These are phyloP conservation scores for Saiga tatarica DNA, from an alignment of 2,113 vertebrate genomes.

Conservation along the genomic window DNA sequence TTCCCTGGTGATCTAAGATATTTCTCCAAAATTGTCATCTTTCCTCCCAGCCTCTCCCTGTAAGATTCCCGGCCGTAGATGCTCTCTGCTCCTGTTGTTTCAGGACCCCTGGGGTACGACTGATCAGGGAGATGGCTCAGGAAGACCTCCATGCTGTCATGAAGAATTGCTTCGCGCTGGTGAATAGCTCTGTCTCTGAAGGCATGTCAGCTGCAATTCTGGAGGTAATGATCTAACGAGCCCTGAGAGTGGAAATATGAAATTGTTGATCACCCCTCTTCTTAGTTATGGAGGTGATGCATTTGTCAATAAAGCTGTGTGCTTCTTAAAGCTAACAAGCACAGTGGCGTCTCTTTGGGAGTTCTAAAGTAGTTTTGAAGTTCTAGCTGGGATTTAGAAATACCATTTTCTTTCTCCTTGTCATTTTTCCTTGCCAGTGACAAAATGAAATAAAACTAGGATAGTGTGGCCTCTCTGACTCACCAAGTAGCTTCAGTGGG, in stretches of 20 bases:
- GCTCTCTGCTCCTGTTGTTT: background rate
- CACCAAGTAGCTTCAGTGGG: background rate
- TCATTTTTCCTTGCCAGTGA: background rate
- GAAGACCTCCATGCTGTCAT: constrained; percentile 90
- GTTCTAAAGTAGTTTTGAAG: background rate
- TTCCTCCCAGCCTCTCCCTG: rapidly evolving
- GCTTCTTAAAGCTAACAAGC: background rate
- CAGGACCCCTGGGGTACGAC: constrained; percentile 88
- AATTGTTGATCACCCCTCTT: rapidly evolving
- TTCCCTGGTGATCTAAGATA: too few species aligned
- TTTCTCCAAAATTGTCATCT: rapidly evolving
- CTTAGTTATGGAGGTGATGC: background rate
- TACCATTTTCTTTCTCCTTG: rapidly evolving
- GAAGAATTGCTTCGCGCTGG: constrained; percentile 86
- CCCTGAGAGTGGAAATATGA: rapidly evolving
- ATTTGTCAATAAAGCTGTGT: background rate
- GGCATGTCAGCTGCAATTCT: constrained; percentile 97
- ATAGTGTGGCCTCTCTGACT: rapidly evolving
- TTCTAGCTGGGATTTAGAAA: background rate
- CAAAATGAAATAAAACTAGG: too few species aligned
- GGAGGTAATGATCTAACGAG: constrained; percentile 83
- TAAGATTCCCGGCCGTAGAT: rapidly evolving
- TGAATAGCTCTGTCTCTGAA: constrained; percentile 95
- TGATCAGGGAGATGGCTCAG: constrained; percentile 87
- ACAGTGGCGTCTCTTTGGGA: rapidly evolving